phyloP scores from a whole-genome alignment of 2,888 invertebrate species.

The Sceliomorpha sp. region DNA sequence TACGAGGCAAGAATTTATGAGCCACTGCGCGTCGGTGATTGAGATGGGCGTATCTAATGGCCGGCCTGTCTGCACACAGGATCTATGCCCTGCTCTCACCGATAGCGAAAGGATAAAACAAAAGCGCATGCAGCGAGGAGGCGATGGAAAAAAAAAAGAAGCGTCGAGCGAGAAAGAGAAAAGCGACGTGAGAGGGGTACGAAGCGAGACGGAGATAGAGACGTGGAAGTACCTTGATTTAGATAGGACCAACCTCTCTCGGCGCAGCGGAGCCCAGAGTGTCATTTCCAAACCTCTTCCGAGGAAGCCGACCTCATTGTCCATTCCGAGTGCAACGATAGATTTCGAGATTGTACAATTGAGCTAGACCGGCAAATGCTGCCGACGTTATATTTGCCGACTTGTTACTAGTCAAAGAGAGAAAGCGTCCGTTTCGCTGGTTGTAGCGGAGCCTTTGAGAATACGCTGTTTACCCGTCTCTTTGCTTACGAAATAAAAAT shows the following conservation, averaged over 20 bases:
- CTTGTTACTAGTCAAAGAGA: not conserved
- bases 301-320: conserved; percentile 35
- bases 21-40: conserved; percentile 69
- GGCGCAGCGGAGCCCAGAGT: conserved; percentile 24
- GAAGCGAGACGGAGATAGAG: no score
- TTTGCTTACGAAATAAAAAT: no score
- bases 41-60: conserved; percentile 73
- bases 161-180: conserved; percentile 8
- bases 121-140: conserved; percentile 40
- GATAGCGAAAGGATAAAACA: conserved; percentile 45
- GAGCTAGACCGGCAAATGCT: conserved; percentile 19
- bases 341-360: conserved; percentile 18
- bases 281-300: conserved; percentile 44
- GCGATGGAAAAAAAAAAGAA: no score
- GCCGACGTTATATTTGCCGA: not conserved
- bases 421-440: not conserved
- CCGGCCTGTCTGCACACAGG: conserved; percentile 64
- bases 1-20: conserved; percentile 69
- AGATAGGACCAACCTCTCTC: conserved; percentile 28
- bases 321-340: conserved; percentile 38
- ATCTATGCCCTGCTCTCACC: conserved; percentile 61
- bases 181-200: not conserved
- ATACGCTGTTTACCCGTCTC: no score
- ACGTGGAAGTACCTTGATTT: conserved; percentile 32
- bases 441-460: no score